Evolutionary conservation across 2,113 vertebrate species (phyloP), one percentile per base, ranked within the genome.

Genomic region (Serinus canaria): DNA sequence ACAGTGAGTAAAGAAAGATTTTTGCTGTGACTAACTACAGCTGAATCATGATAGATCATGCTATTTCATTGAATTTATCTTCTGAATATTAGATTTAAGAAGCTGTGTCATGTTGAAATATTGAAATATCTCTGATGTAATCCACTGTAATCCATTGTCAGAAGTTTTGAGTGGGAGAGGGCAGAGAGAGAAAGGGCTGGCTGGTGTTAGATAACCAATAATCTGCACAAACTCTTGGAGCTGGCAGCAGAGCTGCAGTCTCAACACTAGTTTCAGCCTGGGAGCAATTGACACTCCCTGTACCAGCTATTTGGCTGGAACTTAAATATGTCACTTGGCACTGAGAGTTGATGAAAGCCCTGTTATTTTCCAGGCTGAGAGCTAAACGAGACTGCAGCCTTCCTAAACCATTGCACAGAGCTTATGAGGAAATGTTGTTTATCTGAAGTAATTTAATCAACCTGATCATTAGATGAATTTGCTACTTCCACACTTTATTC

Each of bases 261-360:
- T 95, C 77, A 84, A 87, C 31, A 64, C 66, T 84, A 59, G 60
- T 87, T 97, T 92, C 87, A 94, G 49, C 86, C 91, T 87, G 92
- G 87, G 89, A 97, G 74, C 53, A 3, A 92, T 86, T 93, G 94
- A 94, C 92, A 89, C 91, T 95, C 91, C 77, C 83, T 89, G 92
- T 95, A 96, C 81, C 92, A 95, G 92, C 83, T 90, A 95, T 97
- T 97, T 97, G 95, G 95, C 94, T 95, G 87, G 73, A 91, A 84
- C 77, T 95, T 95, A 91, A 95, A 81, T 92, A 95, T 95, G 74
- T 87, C 92, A 91, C 83, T 97, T 96, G 96, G 94, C 92, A 91
- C 69, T 13, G 80, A 56, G 83, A 77, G 58, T 17, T 41, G 35
- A 87, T 94, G 94, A 94, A 94, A 97, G 53, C 91, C 83, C 74